These are phyloP conservation scores for Trididemnum clinides DNA, from an alignment of 23 tunicate species.

Conservation along the genomic window DNA sequence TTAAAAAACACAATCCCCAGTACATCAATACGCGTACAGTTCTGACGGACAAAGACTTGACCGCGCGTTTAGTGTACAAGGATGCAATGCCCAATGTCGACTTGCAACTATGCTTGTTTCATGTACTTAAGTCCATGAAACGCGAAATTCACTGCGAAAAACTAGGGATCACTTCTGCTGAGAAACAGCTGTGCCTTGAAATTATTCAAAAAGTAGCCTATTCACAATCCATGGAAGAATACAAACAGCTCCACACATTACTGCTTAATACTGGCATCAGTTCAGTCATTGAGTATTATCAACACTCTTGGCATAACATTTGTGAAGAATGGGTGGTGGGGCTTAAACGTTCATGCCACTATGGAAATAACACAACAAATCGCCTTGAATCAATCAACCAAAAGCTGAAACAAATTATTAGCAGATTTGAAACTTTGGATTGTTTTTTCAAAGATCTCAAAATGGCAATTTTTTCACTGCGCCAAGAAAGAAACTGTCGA, in stretches of 20 bases:
- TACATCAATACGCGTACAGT: not conserved
- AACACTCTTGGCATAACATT: too few species aligned
- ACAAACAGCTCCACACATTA: too few species aligned
- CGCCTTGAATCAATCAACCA: not conserved
- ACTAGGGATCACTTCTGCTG: not conserved
- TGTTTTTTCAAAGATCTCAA: not conserved
- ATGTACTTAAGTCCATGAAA: not conserved
- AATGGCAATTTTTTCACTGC: not conserved
- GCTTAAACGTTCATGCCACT: too few species aligned
- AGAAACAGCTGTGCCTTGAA: not conserved
- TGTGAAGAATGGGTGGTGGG: constrained; percentile 5
- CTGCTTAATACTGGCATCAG: too few species aligned
- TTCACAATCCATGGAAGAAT: not conserved
- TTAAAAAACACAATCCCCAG: not conserved
- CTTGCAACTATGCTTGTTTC: not conserved
- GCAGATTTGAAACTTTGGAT: not conserved
- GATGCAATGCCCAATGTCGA: not conserved
- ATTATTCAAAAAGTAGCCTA: not conserved
- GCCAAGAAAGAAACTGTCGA: not conserved
- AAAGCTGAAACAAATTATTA: not conserved
- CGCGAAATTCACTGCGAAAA: not conserved
- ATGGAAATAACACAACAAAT: not conserved
- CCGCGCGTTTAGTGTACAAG: not conserved
- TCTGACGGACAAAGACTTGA: not conserved
- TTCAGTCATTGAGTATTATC: too few species aligned